Percentiles rank a stretch among this genome's conserved stretches.
Conservation (phyloP, 2,113 vertebrate genomes). For the Barnardius zonarius region DNA sequence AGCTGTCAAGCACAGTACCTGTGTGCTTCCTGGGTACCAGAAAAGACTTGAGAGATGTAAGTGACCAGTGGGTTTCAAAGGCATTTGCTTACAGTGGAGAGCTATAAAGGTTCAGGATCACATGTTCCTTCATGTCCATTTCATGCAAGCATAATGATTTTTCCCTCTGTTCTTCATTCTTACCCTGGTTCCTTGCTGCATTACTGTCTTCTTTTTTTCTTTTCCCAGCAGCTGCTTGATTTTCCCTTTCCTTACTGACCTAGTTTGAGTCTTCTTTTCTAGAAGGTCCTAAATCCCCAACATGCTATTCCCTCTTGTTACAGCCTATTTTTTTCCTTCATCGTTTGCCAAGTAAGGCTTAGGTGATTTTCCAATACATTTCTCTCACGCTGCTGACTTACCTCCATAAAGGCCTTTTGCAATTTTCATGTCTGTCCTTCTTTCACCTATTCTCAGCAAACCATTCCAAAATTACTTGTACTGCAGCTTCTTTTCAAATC, state of each 20-base stretch:
- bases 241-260: background rate
- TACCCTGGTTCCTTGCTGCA: background rate
- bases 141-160: background rate
- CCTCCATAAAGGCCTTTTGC: background rate
- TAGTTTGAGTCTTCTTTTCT: background rate
- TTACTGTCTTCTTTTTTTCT: background rate
- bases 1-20: background rate
- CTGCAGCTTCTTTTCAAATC: background rate
- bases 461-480: background rate
- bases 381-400: background rate
- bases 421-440: background rate
- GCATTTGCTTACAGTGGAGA: background rate
- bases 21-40: background rate
- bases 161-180: background rate
- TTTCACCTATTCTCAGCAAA: background rate
- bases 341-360: background rate
- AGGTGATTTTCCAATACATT: background rate
- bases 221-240: background rate
- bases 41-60: background rate
- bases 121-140: background rate
- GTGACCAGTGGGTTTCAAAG: background rate
- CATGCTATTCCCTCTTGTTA: background rate
- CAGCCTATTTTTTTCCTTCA: background rate
- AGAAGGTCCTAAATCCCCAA: slow-evolving; percentile 3
- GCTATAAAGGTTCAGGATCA: background rate